These are phyloP conservation scores for Congeria kusceri DNA, from an alignment of 2,888 invertebrate genomes.

Conservation along the genomic window DNA sequence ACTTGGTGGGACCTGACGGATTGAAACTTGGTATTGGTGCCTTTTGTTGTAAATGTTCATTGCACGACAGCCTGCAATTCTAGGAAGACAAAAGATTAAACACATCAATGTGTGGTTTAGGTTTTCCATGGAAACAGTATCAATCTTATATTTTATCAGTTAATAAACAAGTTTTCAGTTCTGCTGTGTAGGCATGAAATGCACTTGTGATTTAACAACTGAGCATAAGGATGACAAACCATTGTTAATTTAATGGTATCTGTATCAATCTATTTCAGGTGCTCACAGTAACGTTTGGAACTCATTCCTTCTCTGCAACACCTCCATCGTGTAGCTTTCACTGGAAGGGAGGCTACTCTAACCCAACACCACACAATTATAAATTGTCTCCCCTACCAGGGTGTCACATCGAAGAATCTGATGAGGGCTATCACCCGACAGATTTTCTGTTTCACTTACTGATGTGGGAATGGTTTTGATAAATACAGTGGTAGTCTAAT, in stretches of 20 bases:
- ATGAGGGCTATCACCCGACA: conserved; percentile 23
- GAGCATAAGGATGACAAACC: too few relatives aligned
- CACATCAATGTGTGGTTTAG: too few relatives aligned
- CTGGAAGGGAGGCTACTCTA: conserved; percentile 39
- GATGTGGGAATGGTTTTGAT: conserved; percentile 42
- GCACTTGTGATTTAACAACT: too few relatives aligned
- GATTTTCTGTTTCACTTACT: conserved; percentile 40
- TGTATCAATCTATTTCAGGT: conserved; percentile 16
- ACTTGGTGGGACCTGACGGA: too few relatives aligned
- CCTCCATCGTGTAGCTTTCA: conserved; percentile 35
- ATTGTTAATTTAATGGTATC: not conserved
- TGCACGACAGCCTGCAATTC: too few relatives aligned
- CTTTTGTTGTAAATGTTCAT: too few relatives aligned
- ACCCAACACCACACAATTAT: conserved; percentile 16
- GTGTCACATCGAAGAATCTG: conserved; percentile 23
- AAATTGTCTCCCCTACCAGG: conserved; percentile 39
- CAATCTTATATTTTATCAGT: too few relatives aligned
- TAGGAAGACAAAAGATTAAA: too few relatives aligned
- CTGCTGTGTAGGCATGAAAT: too few relatives aligned
- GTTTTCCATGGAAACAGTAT: too few relatives aligned
- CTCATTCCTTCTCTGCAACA: conserved; percentile 7
- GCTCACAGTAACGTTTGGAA: conserved; percentile 32
- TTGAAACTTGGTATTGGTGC: too few relatives aligned
- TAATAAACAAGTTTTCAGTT: too few relatives aligned
- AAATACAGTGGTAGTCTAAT: not conserved